phyloP scores from a whole-genome alignment of 2,888 invertebrate genomes.

The Empis stercorea region DNA sequence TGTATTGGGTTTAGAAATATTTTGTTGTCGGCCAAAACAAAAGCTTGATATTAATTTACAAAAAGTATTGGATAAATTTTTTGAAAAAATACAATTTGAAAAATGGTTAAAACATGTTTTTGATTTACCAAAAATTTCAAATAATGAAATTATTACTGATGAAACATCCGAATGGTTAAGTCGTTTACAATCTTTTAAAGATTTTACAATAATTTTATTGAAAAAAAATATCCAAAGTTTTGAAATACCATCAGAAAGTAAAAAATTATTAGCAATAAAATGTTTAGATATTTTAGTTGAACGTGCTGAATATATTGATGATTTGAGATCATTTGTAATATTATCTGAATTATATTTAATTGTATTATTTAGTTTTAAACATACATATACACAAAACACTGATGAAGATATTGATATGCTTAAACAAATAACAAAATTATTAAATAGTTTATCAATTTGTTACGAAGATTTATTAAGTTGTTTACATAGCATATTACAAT shows the following conservation, averaged over 20 bases:
- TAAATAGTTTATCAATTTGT: conserved; percentile 41
- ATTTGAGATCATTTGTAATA: conserved; percentile 45
- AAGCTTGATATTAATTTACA: conserved; percentile 39
- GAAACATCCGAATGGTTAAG: conserved; percentile 46
- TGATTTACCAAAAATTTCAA: conserved; percentile 38
- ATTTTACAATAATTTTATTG: conserved; percentile 44
- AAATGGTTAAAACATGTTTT: conserved; percentile 47
- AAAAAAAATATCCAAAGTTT: conserved; percentile 33
- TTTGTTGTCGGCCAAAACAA: conserved; percentile 28
- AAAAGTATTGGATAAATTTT: conserved; percentile 43
- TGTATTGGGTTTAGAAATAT: conserved; percentile 50
- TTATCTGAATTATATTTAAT: conserved; percentile 50
- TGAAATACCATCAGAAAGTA: conserved; percentile 25
- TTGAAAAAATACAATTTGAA: conserved; percentile 41
- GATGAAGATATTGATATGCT: conserved; percentile 38
- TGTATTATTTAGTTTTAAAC: conserved; percentile 46
- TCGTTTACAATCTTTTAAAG: conserved; percentile 48
- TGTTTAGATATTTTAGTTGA: conserved; percentile 41
- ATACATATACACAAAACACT: conserved; percentile 43
- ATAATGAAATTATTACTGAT: conserved; percentile 30
- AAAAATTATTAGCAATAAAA: conserved; percentile 41
- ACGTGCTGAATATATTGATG: conserved; percentile 43
- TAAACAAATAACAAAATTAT: conserved; percentile 40
- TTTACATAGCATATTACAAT: conserved; percentile 40
- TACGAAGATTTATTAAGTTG: conserved; percentile 45